Base-by-base conservation (phyloP, 2,888 invertebrate genomes). In the Ecdyonurus torrentis region DNA sequence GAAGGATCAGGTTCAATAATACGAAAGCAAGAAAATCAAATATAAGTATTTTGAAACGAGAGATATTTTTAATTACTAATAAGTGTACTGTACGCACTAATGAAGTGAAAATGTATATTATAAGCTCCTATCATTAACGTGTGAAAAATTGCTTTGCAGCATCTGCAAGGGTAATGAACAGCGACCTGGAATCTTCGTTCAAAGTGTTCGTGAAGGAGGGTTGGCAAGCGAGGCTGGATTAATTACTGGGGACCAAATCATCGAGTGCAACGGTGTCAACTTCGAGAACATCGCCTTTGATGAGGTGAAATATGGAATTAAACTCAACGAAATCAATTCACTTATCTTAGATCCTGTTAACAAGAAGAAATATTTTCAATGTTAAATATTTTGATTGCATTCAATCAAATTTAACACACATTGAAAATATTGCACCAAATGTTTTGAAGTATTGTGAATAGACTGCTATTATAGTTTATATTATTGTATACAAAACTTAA, bases 131-230 rank as follows among this genome's bases (percentile, higher is more conserved):
- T 2, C n/a, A 15, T 52, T 52, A 52, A 52, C 18, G n/a, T 52
- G n/a, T 52, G 52, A 52, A n/a, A 52, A 1, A 52, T n/a, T 66
- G 67, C 67, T 62, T 76, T 77, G 5, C 73, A 87, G 86, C 68
- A 88, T 89, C 65, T 89, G 88, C 75, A 88, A 88, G 76, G 91
- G 91, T 5, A 91, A 91, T 2, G 86, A 87, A 67, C 87, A 88
- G 84, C 86, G 86, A 71, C 89, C 89, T 1, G 92, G 92, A 52
- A 91, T 92, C 68, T 92, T 87, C 74, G 85, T 93, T 53, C 89
- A 95, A 77, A 91, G 91, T 69, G 91, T 93, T 62, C 86, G 91
- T 72, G 90, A 90, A 68, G 88, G 88, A 24, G 91, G 94, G 58
- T 86, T 94, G 64, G 94, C 94, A 0, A 81, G 89, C 60, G 89